A percentile compares a stretch with the other conserved stretches of the same genome.
phyloP scores from a whole-genome alignment of 2,888 invertebrate species.

The Subacronicta megacephala region DNA sequence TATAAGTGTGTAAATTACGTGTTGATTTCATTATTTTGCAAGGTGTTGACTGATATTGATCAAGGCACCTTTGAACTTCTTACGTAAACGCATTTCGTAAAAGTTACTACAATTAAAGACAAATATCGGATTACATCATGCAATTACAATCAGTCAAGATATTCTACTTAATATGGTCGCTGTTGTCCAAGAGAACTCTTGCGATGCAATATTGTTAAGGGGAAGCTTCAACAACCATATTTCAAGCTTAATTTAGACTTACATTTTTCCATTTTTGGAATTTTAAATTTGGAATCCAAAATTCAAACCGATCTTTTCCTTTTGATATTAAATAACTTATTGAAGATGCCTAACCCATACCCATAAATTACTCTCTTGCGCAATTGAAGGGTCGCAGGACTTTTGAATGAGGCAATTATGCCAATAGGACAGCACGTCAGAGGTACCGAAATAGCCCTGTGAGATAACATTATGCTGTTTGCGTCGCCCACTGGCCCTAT shows the following conservation, averaged over 20 bases:
- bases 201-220: background rate
- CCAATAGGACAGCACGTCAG: constrained; percentile 27
- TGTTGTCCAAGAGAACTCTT: constrained; percentile 21
- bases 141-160: constrained; percentile 37
- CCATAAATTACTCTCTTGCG: background rate
- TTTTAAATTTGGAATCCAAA: too few relatives aligned
- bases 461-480: constrained; percentile 42
- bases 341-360: background rate
- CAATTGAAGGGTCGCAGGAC: constrained; percentile 10
- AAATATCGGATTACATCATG: constrained; percentile 40
- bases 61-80: constrained; percentile 39
- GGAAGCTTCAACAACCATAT: too few relatives aligned
- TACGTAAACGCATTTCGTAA: constrained; percentile 28
- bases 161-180: constrained; percentile 13
- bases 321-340: too few relatives aligned
- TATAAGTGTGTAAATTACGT: constrained; percentile 10
- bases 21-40: constrained; percentile 7
- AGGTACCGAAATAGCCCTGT: constrained; percentile 37
- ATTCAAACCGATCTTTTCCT: too few relatives aligned
- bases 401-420: constrained; percentile 35
- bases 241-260: too few relatives aligned
- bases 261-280: too few relatives aligned
- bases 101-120: constrained; percentile 31
- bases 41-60: constrained; percentile 7
- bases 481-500: constrained; percentile 42